phyloP scores from a whole-genome alignment of 2,797 vertebrate species.

The Melopsittacus undulatus region DNA sequence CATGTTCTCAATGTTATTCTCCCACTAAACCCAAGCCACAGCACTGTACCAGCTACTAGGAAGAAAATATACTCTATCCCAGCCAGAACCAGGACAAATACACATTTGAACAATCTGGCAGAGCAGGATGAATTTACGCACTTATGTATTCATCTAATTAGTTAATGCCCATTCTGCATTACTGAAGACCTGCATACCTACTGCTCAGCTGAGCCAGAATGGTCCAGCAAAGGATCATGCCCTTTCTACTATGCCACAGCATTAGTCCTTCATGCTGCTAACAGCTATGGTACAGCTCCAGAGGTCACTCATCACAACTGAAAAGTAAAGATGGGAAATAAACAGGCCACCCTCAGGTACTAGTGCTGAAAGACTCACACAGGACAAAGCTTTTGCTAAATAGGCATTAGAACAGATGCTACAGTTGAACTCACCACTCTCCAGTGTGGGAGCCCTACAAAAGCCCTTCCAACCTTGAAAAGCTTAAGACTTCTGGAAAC shows the following conservation, averaged over 20 bases:
- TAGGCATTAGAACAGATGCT: background rate
- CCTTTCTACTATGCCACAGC: background rate
- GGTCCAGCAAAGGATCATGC: background rate
- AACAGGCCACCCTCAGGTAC: background rate
- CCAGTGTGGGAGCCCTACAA: accelerated
- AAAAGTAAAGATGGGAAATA: background rate
- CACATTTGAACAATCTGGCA: background rate
- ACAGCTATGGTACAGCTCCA: background rate
- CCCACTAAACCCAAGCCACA: background rate
- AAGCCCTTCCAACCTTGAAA: background rate
- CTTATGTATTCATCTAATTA: background rate
- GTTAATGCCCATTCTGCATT: background rate
- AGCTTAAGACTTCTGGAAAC: background rate
- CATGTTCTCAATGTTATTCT: background rate
- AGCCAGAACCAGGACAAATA: background rate
- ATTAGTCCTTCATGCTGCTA: background rate
- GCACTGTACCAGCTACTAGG: background rate
- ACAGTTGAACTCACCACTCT: accelerated
- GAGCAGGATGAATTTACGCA: background rate
- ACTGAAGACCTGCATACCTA: background rate
- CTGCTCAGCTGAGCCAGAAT: background rate
- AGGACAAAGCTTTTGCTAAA: background rate
- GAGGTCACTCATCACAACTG: background rate
- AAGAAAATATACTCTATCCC: background rate
- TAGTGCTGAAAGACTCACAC: background rate